Conservation (phyloP, 1,140 invertebrate genomes). For the Brachionus koreanus region DNA sequence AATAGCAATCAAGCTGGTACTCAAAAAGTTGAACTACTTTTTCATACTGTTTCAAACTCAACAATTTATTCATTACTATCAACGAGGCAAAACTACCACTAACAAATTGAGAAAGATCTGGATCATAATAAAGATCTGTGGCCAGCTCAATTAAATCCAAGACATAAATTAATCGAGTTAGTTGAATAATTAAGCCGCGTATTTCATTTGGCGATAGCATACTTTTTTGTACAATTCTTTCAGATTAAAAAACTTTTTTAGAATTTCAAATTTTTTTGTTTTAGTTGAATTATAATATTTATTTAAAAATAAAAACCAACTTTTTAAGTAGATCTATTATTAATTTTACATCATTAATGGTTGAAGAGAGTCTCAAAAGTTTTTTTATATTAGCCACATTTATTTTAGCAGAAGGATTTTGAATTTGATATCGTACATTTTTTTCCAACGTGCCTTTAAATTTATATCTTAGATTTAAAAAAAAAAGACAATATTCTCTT, state of each 20-base stretch:
- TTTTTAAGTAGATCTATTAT: background rate
- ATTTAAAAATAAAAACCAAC: background rate
- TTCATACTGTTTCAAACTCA: background rate
- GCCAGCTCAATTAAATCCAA: background rate
- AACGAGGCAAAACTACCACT: slow-evolving; percentile 16
- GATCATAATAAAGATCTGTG: background rate
- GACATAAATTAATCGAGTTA: background rate
- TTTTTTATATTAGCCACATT: slow-evolving; percentile 18
- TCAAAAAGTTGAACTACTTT: background rate
- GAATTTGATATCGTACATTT: background rate
- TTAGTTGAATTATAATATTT: background rate
- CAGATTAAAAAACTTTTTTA: slow-evolving; percentile 7
- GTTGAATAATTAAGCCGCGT: background rate
- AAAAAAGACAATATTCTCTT: no score
- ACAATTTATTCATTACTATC: slow-evolving; percentile 23
- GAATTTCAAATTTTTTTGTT: background rate
- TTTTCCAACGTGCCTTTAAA: background rate
- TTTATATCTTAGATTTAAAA: no score
- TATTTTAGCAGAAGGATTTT: background rate
- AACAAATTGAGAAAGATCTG: background rate
- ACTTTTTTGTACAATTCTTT: slow-evolving; percentile 21
- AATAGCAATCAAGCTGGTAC: background rate
- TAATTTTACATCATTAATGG: background rate
- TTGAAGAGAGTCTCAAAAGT: background rate
- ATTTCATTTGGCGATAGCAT: slow-evolving; percentile 6